Evolutionary conservation across 37 sponge, comb jelly and placozoan genomes (phyloP).

Genomic region (Spongilla lacustris): DNA sequence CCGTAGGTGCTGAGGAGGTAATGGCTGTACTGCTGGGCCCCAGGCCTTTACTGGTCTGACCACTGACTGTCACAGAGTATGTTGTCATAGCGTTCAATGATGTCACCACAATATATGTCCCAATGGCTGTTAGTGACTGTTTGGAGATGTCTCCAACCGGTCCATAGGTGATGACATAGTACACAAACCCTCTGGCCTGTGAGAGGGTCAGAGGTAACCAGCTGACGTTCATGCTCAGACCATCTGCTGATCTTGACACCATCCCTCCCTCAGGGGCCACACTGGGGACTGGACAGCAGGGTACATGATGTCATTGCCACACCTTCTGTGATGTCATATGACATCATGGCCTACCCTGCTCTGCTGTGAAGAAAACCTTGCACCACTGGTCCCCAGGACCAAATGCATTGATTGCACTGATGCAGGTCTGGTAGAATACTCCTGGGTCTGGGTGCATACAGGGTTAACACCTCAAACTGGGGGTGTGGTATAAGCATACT

Average conservation of each 20-base stretch:
- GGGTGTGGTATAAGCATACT: not conserved
- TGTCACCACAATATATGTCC: not conserved
- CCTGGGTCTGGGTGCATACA: not conserved
- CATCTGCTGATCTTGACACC: not conserved
- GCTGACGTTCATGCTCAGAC: constrained; percentile 20
- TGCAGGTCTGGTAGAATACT: not conserved
- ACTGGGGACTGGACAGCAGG: constrained; percentile 3
- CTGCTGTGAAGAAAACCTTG: not conserved
- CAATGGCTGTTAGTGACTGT: not conserved
- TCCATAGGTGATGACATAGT: constrained; percentile 19
- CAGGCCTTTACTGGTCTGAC: not conserved
- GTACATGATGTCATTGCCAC: not conserved
- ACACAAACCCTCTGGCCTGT: constrained; percentile 34
- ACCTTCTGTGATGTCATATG: not conserved
- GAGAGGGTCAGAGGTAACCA: constrained; percentile 38
- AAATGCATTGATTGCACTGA: not conserved
- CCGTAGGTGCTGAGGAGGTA: not conserved
- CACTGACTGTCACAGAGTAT: constrained; percentile 16
- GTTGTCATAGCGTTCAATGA: not conserved
- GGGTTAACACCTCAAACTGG: not conserved
- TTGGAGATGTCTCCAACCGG: not conserved
- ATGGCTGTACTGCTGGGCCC: not conserved
- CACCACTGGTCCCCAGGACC: not conserved
- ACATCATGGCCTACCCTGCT: not conserved
- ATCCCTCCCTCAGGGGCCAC: constrained; percentile 3